Evolutionary conservation across 2,888 invertebrate species (phyloP).

Genomic region (Drosophila putrida): DNA sequence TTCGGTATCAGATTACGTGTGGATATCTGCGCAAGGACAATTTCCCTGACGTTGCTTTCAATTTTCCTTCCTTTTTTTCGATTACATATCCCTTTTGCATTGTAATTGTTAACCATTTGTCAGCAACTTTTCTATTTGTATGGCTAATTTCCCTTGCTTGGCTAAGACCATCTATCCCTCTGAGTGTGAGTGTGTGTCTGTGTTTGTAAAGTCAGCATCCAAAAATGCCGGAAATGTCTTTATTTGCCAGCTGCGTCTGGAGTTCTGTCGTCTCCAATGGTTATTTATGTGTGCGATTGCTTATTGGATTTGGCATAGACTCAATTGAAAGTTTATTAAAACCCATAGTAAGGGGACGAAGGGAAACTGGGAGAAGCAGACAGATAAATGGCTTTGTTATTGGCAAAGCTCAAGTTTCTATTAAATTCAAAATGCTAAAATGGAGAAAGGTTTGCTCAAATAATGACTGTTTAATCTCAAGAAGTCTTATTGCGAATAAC

Average conservation of each 20-base stretch:
- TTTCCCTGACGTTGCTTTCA: slow-evolving; percentile 32
- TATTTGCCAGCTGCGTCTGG: slow-evolving; percentile 58
- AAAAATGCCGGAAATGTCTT: slow-evolving; percentile 76
- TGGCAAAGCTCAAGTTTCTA: slow-evolving; percentile 12
- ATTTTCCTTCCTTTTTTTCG: slow-evolving; percentile 36
- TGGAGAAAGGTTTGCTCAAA: slow-evolving; percentile 11
- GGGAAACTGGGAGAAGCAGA: slow-evolving; percentile 12
- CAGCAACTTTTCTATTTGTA: slow-evolving; percentile 70
- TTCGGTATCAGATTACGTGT: slow-evolving; percentile 46
- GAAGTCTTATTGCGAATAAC: not conserved
- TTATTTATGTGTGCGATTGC: slow-evolving; percentile 59
- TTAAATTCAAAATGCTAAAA: slow-evolving; percentile 1
- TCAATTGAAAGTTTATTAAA: slow-evolving; percentile 66
- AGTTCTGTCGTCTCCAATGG: slow-evolving; percentile 46
- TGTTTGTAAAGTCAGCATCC: slow-evolving; percentile 17
- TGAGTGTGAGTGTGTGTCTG: not conserved
- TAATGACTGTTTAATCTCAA: slow-evolving; percentile 2
- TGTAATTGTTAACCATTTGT: slow-evolving; percentile 81
- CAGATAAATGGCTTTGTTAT: slow-evolving; percentile 41
- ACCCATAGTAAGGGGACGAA: slow-evolving; percentile 2
- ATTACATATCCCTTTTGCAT: slow-evolving; percentile 50
- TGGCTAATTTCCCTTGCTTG: slow-evolving; percentile 60
- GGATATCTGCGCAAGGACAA: slow-evolving; percentile 47
- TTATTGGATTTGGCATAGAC: slow-evolving; percentile 61
- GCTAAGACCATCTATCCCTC: slow-evolving; percentile 8